A percentile compares a stretch with the other conserved stretches of the same genome.
These are phyloP conservation scores for Stenolophus ochropezus DNA, from an alignment of 2,888 invertebrate species.

Conservation along the genomic window DNA sequence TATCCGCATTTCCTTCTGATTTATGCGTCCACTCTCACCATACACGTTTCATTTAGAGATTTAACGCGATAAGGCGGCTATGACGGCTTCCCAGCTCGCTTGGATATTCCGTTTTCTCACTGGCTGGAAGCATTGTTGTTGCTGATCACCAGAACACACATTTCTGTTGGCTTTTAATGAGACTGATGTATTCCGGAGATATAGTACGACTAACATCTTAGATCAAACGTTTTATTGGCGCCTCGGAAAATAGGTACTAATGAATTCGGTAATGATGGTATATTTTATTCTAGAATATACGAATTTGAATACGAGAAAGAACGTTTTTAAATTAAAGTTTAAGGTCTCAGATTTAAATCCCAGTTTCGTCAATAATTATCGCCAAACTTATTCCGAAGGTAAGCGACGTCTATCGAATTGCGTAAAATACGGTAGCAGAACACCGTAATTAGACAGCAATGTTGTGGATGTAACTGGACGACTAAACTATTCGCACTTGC, in stretches of 20 bases:
- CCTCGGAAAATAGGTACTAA: background rate
- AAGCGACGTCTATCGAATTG: no score
- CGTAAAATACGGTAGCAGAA: no score
- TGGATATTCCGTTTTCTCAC: conserved; percentile 49
- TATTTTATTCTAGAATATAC: no score
- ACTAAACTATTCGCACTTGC: no score
- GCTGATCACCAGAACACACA: conserved; percentile 15
- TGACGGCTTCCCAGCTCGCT: conserved; percentile 4
- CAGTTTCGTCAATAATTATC: no score
- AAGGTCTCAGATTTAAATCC: no score
- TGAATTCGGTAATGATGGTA: no score
- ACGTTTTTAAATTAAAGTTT: no score
- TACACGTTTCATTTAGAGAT: conserved; percentile 48
- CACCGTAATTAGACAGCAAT: no score
- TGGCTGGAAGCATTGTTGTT: conserved; percentile 49
- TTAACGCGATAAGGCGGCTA: conserved; percentile 21
- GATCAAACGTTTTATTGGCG: conserved; percentile 27
- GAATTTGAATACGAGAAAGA: no score
- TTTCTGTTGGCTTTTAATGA: conserved; percentile 46
- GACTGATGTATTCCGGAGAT: conserved; percentile 33
- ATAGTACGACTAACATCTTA: background rate
- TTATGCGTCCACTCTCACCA: conserved; percentile 4
- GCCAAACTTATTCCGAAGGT: no score
- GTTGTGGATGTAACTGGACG: no score
- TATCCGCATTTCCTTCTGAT: conserved; percentile 10